These are phyloP conservation scores for Meandrusa payeni DNA, from an alignment of 2,888 invertebrate genomes.

Conservation along the genomic window DNA sequence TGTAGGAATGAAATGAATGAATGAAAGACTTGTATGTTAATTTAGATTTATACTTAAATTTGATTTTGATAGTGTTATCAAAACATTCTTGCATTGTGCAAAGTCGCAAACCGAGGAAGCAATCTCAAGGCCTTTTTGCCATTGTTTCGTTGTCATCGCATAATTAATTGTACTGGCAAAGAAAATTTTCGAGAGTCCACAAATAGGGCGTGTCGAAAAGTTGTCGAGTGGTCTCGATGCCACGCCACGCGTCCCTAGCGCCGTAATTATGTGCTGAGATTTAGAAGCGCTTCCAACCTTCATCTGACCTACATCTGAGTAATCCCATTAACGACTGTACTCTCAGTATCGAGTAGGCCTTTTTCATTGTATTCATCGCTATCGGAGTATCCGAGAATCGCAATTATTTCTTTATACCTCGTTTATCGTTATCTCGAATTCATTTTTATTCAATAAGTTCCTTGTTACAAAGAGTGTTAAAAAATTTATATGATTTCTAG, in stretches of 20 bases:
- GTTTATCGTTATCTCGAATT: background rate
- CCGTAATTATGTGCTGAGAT: slow-evolving; percentile 60
- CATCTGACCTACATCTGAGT: slow-evolving; percentile 57
- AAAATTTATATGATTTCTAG: no score
- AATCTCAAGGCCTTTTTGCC: background rate
- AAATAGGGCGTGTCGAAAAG: slow-evolving; percentile 48
- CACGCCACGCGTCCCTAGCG: slow-evolving; percentile 41
- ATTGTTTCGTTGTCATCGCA: slow-evolving; percentile 9
- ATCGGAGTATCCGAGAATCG: slow-evolving; percentile 25
- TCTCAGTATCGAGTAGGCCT: slow-evolving; percentile 38
- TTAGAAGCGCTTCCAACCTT: slow-evolving; percentile 45
- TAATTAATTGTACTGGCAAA: slow-evolving; percentile 16
- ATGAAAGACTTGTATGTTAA: no score
- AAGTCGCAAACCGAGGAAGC: no score
- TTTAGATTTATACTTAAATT: no score
- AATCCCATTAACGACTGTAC: slow-evolving; percentile 44
- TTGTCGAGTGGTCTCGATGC: slow-evolving; percentile 46
- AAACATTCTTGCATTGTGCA: no score
- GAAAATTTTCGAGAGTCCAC: slow-evolving; percentile 24
- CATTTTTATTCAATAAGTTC: slow-evolving; percentile 2
- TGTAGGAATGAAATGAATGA: no score
- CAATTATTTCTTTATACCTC: slow-evolving; percentile 21
- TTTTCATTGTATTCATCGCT: slow-evolving; percentile 36
- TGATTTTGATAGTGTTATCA: no score
- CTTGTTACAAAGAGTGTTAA: no score